Conservation (phyloP, 2,797 vertebrate species). For the Prionace glauca region DNA sequence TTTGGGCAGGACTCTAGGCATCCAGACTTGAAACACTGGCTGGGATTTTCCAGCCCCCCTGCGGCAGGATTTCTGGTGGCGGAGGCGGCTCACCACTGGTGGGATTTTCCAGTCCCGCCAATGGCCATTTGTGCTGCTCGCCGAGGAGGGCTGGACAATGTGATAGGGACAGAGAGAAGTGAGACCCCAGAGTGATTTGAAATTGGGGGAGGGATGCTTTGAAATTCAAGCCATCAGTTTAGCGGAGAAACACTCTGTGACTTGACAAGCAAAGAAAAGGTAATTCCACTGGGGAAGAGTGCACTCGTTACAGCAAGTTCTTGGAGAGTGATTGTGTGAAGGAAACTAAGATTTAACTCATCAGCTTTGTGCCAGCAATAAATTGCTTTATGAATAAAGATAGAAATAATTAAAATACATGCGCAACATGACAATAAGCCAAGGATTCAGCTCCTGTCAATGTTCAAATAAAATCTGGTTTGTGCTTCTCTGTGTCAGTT, state of each 20-base stretch:
- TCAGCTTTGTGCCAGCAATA: neutral
- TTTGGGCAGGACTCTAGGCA: too few relatives aligned
- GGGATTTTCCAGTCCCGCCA: too few relatives aligned
- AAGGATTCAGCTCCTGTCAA: neutral
- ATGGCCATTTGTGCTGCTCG: too few relatives aligned
- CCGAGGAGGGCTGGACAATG: neutral
- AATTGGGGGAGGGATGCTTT: neutral
- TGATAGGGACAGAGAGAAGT: neutral
- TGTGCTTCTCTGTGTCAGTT: neutral
- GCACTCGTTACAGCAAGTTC: neutral
- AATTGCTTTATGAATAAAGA: slow-evolving; percentile 32
- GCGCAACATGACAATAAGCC: neutral
- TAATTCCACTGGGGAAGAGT: neutral
- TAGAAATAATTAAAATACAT: neutral
- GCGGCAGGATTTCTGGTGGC: too few relatives aligned
- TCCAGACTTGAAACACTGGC: too few relatives aligned
- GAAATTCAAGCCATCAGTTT: neutral
- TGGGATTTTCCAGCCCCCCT: too few relatives aligned
- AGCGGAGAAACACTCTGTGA: neutral
- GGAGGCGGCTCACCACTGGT: too few relatives aligned
- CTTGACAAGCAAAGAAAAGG: neutral
- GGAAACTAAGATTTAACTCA: neutral
- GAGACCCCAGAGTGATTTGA: neutral
- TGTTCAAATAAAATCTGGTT: neutral
- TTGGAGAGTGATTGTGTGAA: neutral